Evolutionary conservation across 2,888 invertebrate species (phyloP).

Genomic region (Drosophila villosipedis): DNA sequence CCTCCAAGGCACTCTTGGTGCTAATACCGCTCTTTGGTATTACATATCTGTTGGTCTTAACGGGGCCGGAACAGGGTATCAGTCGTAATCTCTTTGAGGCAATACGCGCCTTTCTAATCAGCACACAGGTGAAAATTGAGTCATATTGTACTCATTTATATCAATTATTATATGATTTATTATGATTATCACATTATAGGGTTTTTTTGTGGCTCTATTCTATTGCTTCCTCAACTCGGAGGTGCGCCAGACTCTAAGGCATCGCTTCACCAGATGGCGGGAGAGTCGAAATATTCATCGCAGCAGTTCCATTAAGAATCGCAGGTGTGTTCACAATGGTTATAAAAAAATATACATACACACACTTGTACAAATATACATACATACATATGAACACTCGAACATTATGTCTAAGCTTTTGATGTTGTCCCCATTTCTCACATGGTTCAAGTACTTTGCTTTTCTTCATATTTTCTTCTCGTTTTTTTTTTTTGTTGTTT

Average conservation of each 20-base stretch:
- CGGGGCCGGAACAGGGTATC: conserved; percentile 91
- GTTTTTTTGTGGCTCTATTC: conserved; percentile 94
- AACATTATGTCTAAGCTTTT: conserved; percentile 16
- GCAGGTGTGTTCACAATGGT: conserved; percentile 75
- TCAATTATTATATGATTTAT: not conserved
- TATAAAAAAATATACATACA: conserved; percentile 1
- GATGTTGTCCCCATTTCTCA: conserved; percentile 16
- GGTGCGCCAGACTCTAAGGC: conserved; percentile 93
- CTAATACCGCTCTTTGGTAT: conserved; percentile 96
- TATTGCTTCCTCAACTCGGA: conserved; percentile 97
- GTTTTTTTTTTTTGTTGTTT: not conserved
- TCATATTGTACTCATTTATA: not conserved
- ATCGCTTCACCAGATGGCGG: conserved; percentile 92
- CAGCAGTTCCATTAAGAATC: conserved; percentile 80
- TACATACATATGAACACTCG: not conserved
- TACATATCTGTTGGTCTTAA: conserved; percentile 94
- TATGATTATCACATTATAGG: conserved; percentile 86
- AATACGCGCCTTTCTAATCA: conserved; percentile 92
- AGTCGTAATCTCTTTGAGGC: conserved; percentile 92
- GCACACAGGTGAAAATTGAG: conserved; percentile 91
- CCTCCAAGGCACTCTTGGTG: conserved; percentile 95
- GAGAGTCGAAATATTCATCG: conserved; percentile 85
- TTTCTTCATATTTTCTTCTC: conserved; percentile 1
- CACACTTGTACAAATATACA: conserved; percentile 4
- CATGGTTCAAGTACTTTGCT: not conserved